A percentile compares a stretch with the other conserved stretches of the same genome.
phyloP scores from a whole-genome alignment of 1,140 invertebrate genomes.

The Venustaconcha ellipsiformis region DNA sequence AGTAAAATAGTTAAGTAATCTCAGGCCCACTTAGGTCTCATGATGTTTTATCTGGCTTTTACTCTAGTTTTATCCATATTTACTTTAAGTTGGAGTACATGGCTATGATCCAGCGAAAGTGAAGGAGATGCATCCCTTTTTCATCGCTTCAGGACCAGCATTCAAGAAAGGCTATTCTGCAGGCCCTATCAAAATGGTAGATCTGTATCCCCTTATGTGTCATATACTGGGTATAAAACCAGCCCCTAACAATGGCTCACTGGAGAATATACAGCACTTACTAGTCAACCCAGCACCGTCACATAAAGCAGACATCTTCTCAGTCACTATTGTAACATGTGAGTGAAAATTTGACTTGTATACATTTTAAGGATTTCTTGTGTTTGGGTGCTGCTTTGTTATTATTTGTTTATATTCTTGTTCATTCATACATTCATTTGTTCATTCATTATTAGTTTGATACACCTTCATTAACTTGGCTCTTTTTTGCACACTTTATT shows the following conservation, averaged over 20 bases:
- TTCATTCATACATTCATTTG: too few species aligned
- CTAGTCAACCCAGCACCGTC: slow-evolving; percentile 10
- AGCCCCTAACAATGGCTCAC: slow-evolving; percentile 51
- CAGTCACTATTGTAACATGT: background rate
- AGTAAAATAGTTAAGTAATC: too few species aligned
- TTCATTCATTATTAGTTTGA: too few species aligned
- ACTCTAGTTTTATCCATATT: background rate
- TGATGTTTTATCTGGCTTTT: too few species aligned
- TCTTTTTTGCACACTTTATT: too few species aligned
- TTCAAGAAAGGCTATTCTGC: slow-evolving; percentile 72
- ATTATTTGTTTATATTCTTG: too few species aligned
- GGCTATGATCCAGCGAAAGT: slow-evolving; percentile 45
- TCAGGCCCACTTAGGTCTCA: too few species aligned
- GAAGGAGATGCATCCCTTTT: slow-evolving; percentile 76
- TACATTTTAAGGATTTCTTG: too few species aligned
- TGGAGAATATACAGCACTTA: slow-evolving; percentile 35
- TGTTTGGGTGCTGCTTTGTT: too few species aligned
- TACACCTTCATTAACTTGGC: too few species aligned
- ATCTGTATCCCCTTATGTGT: slow-evolving; percentile 78
- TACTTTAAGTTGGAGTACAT: slow-evolving; percentile 39
- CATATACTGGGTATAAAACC: slow-evolving; percentile 69
- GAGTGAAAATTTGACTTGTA: too few species aligned
- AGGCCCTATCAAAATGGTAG: slow-evolving; percentile 74
- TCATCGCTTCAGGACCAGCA: slow-evolving; percentile 77
- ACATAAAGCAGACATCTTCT: background rate